A percentile compares a stretch with the other conserved stretches of the same genome.
Evolutionary conservation across 2,797 vertebrate genomes (phyloP).

Genomic region (Hippopotamyrus pictus): DNA sequence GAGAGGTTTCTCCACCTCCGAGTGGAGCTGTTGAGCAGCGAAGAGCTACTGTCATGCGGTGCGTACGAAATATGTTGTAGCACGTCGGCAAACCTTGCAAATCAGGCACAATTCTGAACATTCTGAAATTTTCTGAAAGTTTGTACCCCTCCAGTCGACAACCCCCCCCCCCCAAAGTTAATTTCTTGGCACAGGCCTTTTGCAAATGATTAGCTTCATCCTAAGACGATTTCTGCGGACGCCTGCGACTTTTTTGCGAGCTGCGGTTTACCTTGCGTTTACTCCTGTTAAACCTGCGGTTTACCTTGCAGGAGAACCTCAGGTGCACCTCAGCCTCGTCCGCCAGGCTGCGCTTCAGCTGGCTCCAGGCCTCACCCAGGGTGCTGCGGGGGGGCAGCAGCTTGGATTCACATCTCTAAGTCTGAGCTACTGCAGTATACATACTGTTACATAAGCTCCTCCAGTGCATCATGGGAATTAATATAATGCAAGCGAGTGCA

Average conservation of each 20-base stretch:
- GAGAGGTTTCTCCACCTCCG: constrained; percentile 88
- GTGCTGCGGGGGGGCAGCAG: constrained; percentile 61
- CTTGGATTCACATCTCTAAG: neutral
- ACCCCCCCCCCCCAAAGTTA: neutral
- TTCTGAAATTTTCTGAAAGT: neutral
- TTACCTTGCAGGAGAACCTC: constrained; percentile 94
- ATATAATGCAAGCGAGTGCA: neutral
- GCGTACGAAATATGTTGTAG: neutral
- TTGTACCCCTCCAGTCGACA: neutral
- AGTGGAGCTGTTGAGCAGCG: constrained; percentile 71
- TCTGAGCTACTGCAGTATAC: neutral
- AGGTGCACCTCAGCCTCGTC: constrained; percentile 96
- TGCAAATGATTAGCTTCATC: neutral
- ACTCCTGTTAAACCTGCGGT: no score
- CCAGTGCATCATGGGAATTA: neutral
- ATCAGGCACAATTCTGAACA: neutral
- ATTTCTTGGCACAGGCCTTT: neutral
- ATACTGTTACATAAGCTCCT: neutral
- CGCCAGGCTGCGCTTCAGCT: constrained; percentile 89
- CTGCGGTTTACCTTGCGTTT: constrained; percentile 72
- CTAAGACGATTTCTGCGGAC: neutral
- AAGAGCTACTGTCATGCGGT: no score
- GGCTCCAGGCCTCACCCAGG: constrained; percentile 88
- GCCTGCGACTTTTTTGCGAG: neutral
- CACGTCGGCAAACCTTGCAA: neutral